phyloP scores from a whole-genome alignment of 2,797 vertebrate species.

The Cuniculus paca region DNA sequence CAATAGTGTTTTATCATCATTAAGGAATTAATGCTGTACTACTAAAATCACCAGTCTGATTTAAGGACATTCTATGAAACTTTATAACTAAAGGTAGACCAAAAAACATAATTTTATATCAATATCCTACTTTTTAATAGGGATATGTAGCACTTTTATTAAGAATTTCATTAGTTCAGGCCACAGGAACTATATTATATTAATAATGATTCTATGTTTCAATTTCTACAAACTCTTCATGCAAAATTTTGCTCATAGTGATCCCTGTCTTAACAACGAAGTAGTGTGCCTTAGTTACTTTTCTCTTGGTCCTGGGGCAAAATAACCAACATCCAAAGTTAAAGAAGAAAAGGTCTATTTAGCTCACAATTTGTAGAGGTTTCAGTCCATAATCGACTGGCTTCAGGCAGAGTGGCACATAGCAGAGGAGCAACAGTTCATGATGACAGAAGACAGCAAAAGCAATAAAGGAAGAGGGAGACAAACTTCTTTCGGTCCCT shows the following conservation, averaged over 20 bases:
- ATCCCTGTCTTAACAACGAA: not conserved
- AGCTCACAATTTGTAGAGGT: not conserved
- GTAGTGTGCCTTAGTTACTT: not conserved
- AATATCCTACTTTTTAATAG: not conserved
- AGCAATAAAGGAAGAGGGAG: not conserved
- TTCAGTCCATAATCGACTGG: not conserved
- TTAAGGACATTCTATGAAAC: not conserved
- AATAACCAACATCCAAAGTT: not conserved
- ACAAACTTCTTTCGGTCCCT: not conserved
- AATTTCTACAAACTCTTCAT: constrained; percentile 25
- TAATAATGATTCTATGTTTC: constrained; percentile 51
- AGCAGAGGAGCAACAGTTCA: not conserved
- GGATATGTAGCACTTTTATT: constrained; percentile 39
- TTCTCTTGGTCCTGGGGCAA: not conserved
- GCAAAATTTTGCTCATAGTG: constrained; percentile 28
- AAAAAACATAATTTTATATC: constrained; percentile 55
- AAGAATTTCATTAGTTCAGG: constrained; percentile 1
- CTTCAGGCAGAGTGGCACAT: not conserved
- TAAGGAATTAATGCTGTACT: not conserved
- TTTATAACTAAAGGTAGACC: not conserved
- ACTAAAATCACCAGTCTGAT: not conserved
- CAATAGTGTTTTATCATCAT: not conserved
- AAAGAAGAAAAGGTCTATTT: not conserved
- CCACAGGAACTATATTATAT: constrained; percentile 12
- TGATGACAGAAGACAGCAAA: not conserved